These are phyloP conservation scores for Hyphantria cunea DNA, from an alignment of 1,140 invertebrate species.

Conservation along the genomic window DNA sequence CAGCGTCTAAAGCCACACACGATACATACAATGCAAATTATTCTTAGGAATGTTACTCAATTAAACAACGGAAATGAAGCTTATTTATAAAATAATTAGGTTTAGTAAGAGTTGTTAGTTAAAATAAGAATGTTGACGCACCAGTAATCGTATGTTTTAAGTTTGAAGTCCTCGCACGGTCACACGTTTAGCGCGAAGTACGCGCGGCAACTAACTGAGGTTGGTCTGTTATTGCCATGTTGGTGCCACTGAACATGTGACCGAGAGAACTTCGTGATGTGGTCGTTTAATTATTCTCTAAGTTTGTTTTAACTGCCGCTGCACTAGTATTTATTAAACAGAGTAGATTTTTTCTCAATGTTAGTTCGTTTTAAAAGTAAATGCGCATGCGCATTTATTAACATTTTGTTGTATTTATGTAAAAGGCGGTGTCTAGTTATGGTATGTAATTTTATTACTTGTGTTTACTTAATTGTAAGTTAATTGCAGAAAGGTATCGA, in stretches of 20 bases:
- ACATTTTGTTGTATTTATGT: neutral
- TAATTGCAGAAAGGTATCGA: too few species aligned
- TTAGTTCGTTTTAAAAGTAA: too few species aligned
- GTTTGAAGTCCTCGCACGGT: constrained; percentile 31
- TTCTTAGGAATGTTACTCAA: constrained; percentile 24
- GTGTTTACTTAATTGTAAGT: neutral
- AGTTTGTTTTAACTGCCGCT: constrained; percentile 12
- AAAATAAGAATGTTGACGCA: constrained; percentile 43
- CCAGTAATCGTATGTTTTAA: constrained; percentile 54
- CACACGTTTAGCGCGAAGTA: constrained; percentile 61
- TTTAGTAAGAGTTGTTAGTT: constrained; percentile 36
- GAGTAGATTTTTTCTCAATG: too few species aligned
- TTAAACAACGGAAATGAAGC: constrained; percentile 23
- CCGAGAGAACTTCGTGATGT: constrained; percentile 62
- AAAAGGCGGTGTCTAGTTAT: neutral
- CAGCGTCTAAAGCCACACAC: constrained; percentile 22
- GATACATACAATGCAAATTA: constrained; percentile 26
- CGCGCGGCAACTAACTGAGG: constrained; percentile 65
- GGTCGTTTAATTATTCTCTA: constrained; percentile 46
- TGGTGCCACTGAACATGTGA: constrained; percentile 74
- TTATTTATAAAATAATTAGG: constrained; percentile 30
- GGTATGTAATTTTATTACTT: neutral
- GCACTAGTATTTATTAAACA: neutral
- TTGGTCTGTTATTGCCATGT: constrained; percentile 48
- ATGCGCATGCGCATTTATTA: constrained; percentile 13